Evolutionary conservation across 2,888 invertebrate species (phyloP).

Genomic region (Drosophila putrida): DNA sequence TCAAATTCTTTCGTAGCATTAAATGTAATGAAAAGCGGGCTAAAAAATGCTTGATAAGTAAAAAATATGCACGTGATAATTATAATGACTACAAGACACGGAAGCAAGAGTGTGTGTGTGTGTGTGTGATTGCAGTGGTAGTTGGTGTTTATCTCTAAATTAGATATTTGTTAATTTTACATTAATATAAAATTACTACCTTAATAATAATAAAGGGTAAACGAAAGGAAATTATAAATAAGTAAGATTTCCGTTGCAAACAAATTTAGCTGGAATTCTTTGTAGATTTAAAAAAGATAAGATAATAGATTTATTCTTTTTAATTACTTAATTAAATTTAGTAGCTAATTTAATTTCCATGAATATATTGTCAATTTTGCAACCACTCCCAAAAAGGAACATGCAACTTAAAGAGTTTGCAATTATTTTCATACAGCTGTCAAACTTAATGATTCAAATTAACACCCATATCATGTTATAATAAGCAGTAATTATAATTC

Average conservation of each 20-base stretch:
- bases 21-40: conserved; percentile 79
- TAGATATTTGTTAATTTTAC: conserved; percentile 49
- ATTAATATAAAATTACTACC: conserved; percentile 33
- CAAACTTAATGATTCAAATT: not conserved
- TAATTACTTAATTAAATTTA: no score
- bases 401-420: no score
- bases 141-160: conserved; percentile 45
- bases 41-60: conserved; percentile 70
- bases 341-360: no score
- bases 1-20: conserved; percentile 78
- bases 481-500: not conserved
- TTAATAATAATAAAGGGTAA: conserved; percentile 35
- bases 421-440: not conserved
- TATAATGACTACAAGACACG: conserved; percentile 72
- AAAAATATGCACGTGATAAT: conserved; percentile 72
- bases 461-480: not conserved
- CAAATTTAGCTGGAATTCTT: not conserved
- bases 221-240: conserved; percentile 13
- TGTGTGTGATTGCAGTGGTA: conserved; percentile 2
- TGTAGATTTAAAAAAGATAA: not conserved
- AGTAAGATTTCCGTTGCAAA: not conserved
- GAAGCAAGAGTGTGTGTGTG: conserved; percentile 44
- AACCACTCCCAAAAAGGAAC: no score
- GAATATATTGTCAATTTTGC: not conserved
- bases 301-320: no score